These are phyloP conservation scores for Peromyscus melanophrys DNA, from an alignment of 2,797 vertebrate genomes.

Conservation along the genomic window DNA sequence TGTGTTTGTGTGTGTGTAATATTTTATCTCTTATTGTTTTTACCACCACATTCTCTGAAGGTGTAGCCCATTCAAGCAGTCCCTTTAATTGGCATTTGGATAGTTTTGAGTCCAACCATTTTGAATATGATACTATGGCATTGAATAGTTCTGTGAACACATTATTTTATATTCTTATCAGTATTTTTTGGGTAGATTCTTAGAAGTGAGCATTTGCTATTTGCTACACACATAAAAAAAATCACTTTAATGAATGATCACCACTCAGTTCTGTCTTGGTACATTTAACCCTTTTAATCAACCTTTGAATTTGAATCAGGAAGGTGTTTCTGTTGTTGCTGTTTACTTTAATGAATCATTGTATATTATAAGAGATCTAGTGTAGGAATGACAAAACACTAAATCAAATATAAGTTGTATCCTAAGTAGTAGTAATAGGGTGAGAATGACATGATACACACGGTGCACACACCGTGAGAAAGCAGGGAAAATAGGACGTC, in stretches of 20 bases:
- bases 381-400: neutral
- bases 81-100: neutral
- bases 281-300: slow-evolving; percentile 7
- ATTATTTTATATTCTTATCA: slow-evolving; percentile 28
- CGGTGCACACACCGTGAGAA: neutral
- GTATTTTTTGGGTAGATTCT: neutral
- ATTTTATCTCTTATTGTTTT: neutral
- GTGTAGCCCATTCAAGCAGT: neutral
- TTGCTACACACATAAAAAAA: neutral
- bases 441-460: neutral
- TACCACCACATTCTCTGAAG: neutral
- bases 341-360: neutral
- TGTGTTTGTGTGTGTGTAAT: neutral
- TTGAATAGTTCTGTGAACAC: neutral
- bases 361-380: neutral
- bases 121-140: neutral
- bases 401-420: slow-evolving; percentile 12
- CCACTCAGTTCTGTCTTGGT: neutral
- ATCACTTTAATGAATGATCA: neutral
- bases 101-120: slow-evolving; percentile 33
- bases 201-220: neutral
- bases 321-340: neutral
- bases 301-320: slow-evolving; percentile 41
- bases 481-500: neutral
- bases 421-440: neutral